Evolutionary conservation across 2,797 vertebrate genomes (phyloP).

Genomic region (Nannoperca australis): DNA sequence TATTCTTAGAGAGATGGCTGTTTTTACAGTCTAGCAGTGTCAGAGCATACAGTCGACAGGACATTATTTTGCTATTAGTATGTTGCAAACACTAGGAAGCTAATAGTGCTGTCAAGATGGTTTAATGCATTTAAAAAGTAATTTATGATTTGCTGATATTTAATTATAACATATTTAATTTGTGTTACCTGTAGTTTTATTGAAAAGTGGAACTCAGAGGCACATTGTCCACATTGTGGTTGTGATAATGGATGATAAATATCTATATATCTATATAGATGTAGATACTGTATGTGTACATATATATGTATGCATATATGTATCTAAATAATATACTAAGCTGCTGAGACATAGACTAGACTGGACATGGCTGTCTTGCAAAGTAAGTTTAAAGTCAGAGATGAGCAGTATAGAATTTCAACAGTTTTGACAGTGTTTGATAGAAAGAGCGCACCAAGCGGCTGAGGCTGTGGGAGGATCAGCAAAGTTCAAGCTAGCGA

Average conservation of each 20-base stretch:
- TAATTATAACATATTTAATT: neutral
- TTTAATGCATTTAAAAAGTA: neutral
- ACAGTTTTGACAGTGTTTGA: slow-evolving; percentile 56
- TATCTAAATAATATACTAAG: neutral
- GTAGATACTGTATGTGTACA: too few relatives aligned
- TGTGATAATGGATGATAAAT: neutral
- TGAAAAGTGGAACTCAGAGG: neutral
- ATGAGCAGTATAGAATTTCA: slow-evolving; percentile 39
- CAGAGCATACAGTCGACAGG: neutral
- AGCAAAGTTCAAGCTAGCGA: slow-evolving; percentile 21
- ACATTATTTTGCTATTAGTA: neutral
- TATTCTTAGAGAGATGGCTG: slow-evolving; percentile 3
- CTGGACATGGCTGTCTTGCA: slow-evolving; percentile 4
- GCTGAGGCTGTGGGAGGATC: slow-evolving; percentile 11
- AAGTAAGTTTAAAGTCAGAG: slow-evolving; percentile 32
- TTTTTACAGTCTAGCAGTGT: neutral
- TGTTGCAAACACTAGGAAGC: neutral
- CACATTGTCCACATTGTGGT: neutral
- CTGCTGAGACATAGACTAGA: slow-evolving; percentile 21
- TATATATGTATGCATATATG: too few relatives aligned
- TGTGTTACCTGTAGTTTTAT: neutral
- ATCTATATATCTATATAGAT: neutral
- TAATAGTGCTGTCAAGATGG: neutral
- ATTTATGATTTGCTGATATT: neutral
- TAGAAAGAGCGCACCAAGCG: slow-evolving; percentile 59